Evolutionary conservation across 2,797 vertebrate species (phyloP).

Genomic region (Mallotus villosus): DNA sequence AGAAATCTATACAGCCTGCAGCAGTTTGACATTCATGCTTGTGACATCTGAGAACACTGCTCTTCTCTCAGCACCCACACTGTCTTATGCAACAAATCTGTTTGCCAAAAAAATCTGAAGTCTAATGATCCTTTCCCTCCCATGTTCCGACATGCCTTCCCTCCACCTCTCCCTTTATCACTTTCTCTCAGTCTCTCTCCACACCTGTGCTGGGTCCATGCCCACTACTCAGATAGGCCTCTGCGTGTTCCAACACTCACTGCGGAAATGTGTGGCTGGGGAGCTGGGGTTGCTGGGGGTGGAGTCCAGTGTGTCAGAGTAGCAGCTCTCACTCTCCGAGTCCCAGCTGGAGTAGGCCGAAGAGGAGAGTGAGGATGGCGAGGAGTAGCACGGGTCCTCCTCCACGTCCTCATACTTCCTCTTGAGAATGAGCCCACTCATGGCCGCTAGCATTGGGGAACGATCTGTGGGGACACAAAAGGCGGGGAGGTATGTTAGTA

Average conservation of each 20-base stretch:
- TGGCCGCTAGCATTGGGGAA: constrained; percentile 58
- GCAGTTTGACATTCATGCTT: constrained; percentile 56
- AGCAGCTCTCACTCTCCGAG: constrained; percentile 85
- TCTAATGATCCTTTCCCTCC: not conserved
- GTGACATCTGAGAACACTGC: constrained; percentile 45
- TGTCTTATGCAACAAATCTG: constrained; percentile 21
- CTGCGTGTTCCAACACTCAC: constrained; percentile 82
- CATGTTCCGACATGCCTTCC: constrained; percentile 44
- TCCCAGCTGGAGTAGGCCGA: constrained; percentile 88
- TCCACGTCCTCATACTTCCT: constrained; percentile 96
- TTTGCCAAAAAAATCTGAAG: not conserved
- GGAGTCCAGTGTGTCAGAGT: constrained; percentile 78
- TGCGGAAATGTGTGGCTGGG: constrained; percentile 75
- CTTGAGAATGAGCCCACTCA: constrained; percentile 89
- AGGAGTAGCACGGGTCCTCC: constrained; percentile 87
- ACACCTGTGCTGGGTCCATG: constrained; percentile 77
- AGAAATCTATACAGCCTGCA: constrained; percentile 44
- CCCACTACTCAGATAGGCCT: constrained; percentile 71
- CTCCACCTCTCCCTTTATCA: not conserved
- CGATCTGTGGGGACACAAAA: no score
- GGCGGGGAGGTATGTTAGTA: not conserved
- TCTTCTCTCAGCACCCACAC: constrained; percentile 35
- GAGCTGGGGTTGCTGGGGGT: constrained; percentile 75
- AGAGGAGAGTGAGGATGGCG: constrained; percentile 78
- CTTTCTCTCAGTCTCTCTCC: constrained; percentile 54